phyloP scores from a whole-genome alignment of 2,797 vertebrate genomes.

The Halcyon smyrnensis region DNA sequence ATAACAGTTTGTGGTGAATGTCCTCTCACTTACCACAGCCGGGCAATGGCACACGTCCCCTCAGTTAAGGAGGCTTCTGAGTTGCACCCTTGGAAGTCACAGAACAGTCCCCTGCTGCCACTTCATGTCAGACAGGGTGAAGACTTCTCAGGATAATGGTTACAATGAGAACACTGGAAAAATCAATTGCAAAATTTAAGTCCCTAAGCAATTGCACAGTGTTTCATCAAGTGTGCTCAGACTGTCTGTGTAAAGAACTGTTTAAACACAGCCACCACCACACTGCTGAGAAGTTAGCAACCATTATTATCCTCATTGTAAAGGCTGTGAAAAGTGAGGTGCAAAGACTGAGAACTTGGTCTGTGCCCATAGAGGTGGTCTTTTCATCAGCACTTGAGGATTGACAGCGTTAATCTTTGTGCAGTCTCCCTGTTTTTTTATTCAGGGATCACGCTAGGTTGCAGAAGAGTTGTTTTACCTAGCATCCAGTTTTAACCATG shows the following conservation, averaged over 20 bases:
- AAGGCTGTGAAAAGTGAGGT: background rate
- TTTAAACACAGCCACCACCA: background rate
- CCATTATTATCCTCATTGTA: background rate
- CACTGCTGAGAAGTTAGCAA: background rate
- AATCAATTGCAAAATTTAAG: background rate
- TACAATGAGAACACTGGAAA: background rate
- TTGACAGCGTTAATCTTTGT: background rate
- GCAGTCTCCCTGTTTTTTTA: background rate
- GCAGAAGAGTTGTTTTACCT: background rate
- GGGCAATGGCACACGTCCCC: background rate
- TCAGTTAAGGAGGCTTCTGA: background rate
- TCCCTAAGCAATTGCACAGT: background rate
- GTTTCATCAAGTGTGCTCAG: background rate
- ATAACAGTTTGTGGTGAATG: background rate
- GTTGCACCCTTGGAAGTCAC: background rate
- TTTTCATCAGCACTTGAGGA: background rate
- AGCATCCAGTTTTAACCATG: background rate
- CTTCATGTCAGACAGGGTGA: background rate
- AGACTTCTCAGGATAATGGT: background rate
- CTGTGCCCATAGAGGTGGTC: background rate
- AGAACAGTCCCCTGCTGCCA: background rate
- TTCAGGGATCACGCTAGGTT: background rate
- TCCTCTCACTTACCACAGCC: background rate
- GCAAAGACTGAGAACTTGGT: background rate
- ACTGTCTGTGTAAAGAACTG: background rate